Evolutionary conservation across 2,888 invertebrate species (phyloP).

Genomic region (Caenorhabditis drosophilae): DNA sequence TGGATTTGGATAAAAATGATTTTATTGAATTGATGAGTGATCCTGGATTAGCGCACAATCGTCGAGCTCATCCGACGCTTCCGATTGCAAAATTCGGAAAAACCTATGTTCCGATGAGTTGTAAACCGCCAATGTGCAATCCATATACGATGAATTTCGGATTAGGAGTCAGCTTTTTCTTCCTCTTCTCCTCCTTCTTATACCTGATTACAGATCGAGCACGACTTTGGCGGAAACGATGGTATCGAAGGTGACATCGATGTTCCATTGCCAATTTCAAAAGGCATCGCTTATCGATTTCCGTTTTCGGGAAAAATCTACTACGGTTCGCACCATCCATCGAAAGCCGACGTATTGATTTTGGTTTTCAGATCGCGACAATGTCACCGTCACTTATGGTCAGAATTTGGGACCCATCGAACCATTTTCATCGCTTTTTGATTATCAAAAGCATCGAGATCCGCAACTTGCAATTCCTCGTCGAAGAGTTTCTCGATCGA

Average conservation of each 20-base stretch:
- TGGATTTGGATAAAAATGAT: constrained; percentile 58
- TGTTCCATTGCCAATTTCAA: constrained; percentile 56
- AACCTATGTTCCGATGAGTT: constrained; percentile 50
- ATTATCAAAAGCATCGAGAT: constrained; percentile 48
- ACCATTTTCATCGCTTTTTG: constrained; percentile 53
- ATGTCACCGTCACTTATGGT: constrained; percentile 60
- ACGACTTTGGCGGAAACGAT: constrained; percentile 54
- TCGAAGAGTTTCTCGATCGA: no score
- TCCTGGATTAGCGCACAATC: constrained; percentile 49
- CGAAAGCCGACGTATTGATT: neutral
- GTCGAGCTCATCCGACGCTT: constrained; percentile 50
- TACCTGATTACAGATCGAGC: neutral
- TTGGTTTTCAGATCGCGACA: constrained; percentile 50
- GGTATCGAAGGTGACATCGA: constrained; percentile 62
- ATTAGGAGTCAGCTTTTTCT: constrained; percentile 43
- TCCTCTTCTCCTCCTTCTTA: neutral
- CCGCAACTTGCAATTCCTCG: constrained; percentile 30
- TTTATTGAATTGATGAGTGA: constrained; percentile 53
- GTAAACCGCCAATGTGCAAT: constrained; percentile 56
- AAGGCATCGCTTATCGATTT: constrained; percentile 58
- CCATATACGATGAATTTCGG: constrained; percentile 53
- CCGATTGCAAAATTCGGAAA: constrained; percentile 53
- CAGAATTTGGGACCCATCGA: constrained; percentile 58
- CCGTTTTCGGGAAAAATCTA: constrained; percentile 62
- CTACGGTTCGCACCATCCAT: constrained; percentile 46